Conservation (phyloP, 2,888 invertebrate species). For the Lasioglossum lativentre region DNA sequence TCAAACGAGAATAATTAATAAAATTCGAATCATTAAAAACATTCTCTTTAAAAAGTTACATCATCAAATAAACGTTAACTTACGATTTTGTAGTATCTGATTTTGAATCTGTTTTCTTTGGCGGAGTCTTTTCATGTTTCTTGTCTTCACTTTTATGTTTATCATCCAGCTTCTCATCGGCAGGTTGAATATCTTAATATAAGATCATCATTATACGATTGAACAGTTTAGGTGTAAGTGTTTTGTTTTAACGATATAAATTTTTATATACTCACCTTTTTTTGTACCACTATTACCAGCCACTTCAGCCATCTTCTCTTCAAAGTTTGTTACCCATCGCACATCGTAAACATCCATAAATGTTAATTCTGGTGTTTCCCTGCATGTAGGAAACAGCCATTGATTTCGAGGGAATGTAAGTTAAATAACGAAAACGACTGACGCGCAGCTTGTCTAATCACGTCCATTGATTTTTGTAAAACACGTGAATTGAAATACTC, state of each 20-base stretch:
- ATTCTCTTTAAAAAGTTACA: neutral
- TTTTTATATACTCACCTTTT: constrained; percentile 80
- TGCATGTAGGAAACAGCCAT: constrained; percentile 81
- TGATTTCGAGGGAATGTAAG: constrained; percentile 55
- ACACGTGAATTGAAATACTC: constrained; percentile 16
- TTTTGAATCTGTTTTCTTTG: constrained; percentile 75
- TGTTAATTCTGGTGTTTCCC: constrained; percentile 84
- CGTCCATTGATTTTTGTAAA: constrained; percentile 32
- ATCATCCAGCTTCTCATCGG: constrained; percentile 73
- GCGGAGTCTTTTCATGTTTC: constrained; percentile 72
- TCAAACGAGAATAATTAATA: neutral
- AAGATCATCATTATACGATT: constrained; percentile 48
- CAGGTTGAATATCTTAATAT: constrained; percentile 67
- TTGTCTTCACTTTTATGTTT: constrained; percentile 77
- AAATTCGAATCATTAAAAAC: neutral
- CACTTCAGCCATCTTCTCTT: constrained; percentile 82
- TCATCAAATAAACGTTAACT: constrained; percentile 58
- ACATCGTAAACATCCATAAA: constrained; percentile 84
- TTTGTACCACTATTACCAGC: constrained; percentile 70
- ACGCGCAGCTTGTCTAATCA: constrained; percentile 34
- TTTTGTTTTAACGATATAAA: constrained; percentile 10
- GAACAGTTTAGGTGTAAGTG: constrained; percentile 20
- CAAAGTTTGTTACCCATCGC: constrained; percentile 83
- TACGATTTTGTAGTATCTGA: constrained; percentile 77
- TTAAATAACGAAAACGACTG: constrained; percentile 36